phyloP scores from a whole-genome alignment of 2,888 invertebrate species.

The Polyommatus iphigenia region DNA sequence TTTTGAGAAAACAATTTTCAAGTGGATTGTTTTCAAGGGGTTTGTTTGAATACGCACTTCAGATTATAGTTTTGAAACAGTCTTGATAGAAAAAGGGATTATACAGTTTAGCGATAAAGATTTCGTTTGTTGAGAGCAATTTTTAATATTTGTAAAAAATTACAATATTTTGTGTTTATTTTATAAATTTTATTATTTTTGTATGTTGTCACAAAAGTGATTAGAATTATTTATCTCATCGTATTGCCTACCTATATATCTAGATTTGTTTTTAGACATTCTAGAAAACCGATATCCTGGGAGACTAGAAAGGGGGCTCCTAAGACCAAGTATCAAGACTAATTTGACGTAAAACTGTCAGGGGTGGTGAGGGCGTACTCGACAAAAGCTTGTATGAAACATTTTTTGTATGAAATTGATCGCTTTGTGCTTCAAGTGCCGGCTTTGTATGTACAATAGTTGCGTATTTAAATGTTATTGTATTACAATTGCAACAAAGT shows the following conservation, averaged over 20 bases:
- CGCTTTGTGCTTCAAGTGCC: conserved; percentile 42
- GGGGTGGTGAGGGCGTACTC: conserved; percentile 50
- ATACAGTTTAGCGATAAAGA: neutral
- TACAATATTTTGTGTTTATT: neutral
- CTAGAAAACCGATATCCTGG: neutral
- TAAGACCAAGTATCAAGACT: neutral
- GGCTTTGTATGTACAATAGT: conserved; percentile 50
- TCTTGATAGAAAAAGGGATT: neutral
- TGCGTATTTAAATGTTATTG: conserved; percentile 39
- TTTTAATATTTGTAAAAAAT: no score
- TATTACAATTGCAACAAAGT: conserved; percentile 12
- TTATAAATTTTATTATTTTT: neutral
- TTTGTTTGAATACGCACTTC: conserved; percentile 73
- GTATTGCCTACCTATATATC: no score
- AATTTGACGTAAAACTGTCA: conserved; percentile 51
- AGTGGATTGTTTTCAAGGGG: conserved; percentile 64
- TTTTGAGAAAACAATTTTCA: conserved; percentile 42
- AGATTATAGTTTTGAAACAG: conserved; percentile 5
- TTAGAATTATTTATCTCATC: no score
- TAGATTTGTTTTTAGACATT: no score
- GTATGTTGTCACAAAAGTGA: no score
- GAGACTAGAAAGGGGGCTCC: neutral
- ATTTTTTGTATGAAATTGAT: conserved; percentile 76
- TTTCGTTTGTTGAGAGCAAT: no score
- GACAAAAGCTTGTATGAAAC: conserved; percentile 73